A percentile compares a stretch with the other conserved stretches of the same genome.
Evolutionary conservation across 2,113 vertebrate species (phyloP).

Genomic region (Heloderma charlesbogerti): DNA sequence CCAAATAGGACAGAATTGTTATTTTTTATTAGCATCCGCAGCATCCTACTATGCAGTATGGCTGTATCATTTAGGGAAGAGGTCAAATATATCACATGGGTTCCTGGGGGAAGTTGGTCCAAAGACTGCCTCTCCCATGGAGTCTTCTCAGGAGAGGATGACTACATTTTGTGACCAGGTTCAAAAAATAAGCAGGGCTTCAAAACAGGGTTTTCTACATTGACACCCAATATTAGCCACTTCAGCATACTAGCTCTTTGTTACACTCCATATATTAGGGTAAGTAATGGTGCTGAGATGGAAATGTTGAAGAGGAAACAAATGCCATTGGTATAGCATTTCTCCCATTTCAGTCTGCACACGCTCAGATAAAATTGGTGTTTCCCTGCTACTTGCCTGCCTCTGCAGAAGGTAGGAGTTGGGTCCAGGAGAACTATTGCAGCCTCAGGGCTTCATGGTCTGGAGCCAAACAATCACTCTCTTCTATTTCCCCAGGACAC

Average conservation of each 20-base stretch:
- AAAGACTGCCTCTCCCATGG: too few species aligned
- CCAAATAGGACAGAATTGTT: too few species aligned
- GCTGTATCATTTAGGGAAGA: too few species aligned
- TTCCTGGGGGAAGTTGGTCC: too few species aligned
- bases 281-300: rapidly evolving
- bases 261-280: neutral
- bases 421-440: neutral
- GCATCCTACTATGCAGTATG: too few species aligned
- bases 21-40: too few species aligned
- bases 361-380: neutral
- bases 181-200: too few species aligned
- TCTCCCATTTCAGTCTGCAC: rapidly evolving
- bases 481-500: too few species aligned
- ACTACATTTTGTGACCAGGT: too few species aligned
- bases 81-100: too few species aligned
- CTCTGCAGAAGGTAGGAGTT: neutral
- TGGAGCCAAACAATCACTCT: neutral
- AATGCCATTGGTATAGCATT: neutral
- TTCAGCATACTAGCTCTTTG: neutral
- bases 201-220: too few species aligned
- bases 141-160: too few species aligned
- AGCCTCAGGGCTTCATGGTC: neutral
- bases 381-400: neutral
- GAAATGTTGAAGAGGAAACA: neutral
- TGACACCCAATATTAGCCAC: neutral